A percentile compares a stretch with the other conserved stretches of the same genome.
phyloP scores from a whole-genome alignment of 2,888 invertebrate genomes.

The Hypomecis punctinalis region DNA sequence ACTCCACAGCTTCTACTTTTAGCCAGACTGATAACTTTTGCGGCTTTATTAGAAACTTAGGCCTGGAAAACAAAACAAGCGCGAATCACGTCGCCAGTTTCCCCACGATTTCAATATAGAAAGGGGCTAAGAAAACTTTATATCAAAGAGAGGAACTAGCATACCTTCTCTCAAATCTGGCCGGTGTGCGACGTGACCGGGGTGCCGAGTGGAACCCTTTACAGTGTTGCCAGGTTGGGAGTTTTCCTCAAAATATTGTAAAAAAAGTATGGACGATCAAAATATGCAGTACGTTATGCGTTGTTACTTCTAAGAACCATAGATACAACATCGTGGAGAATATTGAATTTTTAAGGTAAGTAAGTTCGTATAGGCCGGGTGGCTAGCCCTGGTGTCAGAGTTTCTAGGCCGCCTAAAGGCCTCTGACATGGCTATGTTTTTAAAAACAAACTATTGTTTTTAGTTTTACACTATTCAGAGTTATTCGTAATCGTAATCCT shows the following conservation, averaged over 20 bases:
- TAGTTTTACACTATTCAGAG: too few relatives aligned
- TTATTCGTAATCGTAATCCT: too few relatives aligned
- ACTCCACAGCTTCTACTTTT: neutral
- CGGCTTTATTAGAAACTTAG: neutral
- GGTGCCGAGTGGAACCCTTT: conserved; percentile 58
- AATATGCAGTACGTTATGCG: too few relatives aligned
- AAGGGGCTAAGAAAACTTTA: conserved; percentile 69
- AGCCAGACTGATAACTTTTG: neutral
- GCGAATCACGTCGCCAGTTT: conserved; percentile 47
- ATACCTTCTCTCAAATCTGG: conserved; percentile 70
- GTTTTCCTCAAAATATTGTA: neutral
- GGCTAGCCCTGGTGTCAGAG: too few relatives aligned
- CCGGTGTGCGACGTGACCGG: conserved; percentile 70
- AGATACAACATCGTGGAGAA: too few relatives aligned
- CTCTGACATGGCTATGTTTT: too few relatives aligned
- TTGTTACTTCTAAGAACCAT: neutral
- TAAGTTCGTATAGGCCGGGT: too few relatives aligned
- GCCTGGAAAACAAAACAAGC: conserved; percentile 43
- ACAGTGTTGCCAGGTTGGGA: conserved; percentile 22
- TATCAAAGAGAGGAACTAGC: conserved; percentile 67
- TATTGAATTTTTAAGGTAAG: too few relatives aligned
- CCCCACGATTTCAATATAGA: conserved; percentile 76
- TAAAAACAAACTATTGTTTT: too few relatives aligned
- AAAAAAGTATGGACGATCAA: neutral
- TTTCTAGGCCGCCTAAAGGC: too few relatives aligned